These are phyloP conservation scores for Tyria jacobaeae DNA, from an alignment of 2,888 invertebrate genomes.

Conservation along the genomic window DNA sequence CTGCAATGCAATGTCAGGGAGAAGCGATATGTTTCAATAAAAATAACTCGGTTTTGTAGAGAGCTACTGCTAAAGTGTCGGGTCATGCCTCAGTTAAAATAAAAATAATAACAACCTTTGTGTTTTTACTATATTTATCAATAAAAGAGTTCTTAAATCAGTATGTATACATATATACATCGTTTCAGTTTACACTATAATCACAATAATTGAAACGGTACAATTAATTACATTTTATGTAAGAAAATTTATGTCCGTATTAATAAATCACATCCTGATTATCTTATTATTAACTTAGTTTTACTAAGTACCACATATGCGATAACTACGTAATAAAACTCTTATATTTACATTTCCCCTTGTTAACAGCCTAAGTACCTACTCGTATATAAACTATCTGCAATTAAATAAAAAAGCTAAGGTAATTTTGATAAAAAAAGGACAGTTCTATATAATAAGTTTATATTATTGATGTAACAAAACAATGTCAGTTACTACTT, in stretches of 20 bases:
- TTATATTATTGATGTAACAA: background rate
- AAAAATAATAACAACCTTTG: background rate
- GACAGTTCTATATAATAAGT: background rate
- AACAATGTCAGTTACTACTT: background rate
- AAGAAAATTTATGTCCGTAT: slow-evolving; percentile 39
- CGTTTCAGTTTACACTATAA: background rate
- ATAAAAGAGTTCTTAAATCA: background rate
- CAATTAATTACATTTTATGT: slow-evolving; percentile 28
- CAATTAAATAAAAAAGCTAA: background rate
- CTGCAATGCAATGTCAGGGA: background rate
- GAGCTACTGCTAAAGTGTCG: background rate
- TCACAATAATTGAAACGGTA: background rate
- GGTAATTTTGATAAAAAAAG: background rate
- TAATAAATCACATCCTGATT: slow-evolving; percentile 60
- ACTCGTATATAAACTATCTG: background rate
- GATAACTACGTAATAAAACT: slow-evolving; percentile 31
- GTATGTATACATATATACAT: too few species aligned
- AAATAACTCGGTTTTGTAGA: background rate
- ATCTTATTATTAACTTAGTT: slow-evolving; percentile 58
- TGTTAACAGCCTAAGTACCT: slow-evolving; percentile 1
- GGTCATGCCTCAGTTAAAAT: background rate
- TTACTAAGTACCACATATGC: slow-evolving; percentile 63
- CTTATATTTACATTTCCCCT: slow-evolving; percentile 13
- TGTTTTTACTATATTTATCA: background rate
- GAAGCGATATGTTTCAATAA: background rate